Conservation (phyloP, 2,797 vertebrate species). For the Myotis myotis region DNA sequence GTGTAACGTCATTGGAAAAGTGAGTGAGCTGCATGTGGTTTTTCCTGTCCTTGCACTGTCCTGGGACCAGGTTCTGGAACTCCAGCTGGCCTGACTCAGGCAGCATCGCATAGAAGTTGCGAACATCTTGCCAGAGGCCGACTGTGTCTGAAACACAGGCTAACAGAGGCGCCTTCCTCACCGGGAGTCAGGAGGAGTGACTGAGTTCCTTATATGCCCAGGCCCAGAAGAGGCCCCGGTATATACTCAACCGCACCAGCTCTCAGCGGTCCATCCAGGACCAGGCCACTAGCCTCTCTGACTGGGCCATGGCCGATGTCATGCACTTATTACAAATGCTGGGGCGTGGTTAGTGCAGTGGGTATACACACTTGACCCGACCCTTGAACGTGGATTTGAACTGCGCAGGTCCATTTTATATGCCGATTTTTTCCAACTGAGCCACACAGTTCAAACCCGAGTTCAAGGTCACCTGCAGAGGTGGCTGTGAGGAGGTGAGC, state of each 20-base stretch:
- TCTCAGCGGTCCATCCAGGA: background rate
- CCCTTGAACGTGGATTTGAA: background rate
- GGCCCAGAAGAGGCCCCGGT: background rate
- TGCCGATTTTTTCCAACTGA: background rate
- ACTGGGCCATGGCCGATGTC: background rate
- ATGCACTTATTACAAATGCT: background rate
- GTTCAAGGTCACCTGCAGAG: background rate
- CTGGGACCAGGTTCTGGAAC: background rate
- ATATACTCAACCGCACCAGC: rapidly evolving
- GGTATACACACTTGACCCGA: rapidly evolving
- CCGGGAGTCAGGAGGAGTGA: rapidly evolving
- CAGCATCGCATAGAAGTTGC: background rate
- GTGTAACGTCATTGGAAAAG: background rate
- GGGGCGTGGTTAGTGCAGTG: background rate
- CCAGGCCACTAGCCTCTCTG: background rate
- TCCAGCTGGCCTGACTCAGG: background rate
- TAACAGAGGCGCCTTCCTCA: background rate
- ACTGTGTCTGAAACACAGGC: rapidly evolving
- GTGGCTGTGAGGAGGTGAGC: background rate
- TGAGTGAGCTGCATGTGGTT: background rate
- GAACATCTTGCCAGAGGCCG: background rate
- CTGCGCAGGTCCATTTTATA: background rate
- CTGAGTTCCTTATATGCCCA: background rate
- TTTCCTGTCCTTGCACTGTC: background rate
- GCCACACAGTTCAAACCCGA: background rate